These are phyloP conservation scores for Thecophora atra DNA, from an alignment of 2,888 invertebrate genomes.

Conservation along the genomic window DNA sequence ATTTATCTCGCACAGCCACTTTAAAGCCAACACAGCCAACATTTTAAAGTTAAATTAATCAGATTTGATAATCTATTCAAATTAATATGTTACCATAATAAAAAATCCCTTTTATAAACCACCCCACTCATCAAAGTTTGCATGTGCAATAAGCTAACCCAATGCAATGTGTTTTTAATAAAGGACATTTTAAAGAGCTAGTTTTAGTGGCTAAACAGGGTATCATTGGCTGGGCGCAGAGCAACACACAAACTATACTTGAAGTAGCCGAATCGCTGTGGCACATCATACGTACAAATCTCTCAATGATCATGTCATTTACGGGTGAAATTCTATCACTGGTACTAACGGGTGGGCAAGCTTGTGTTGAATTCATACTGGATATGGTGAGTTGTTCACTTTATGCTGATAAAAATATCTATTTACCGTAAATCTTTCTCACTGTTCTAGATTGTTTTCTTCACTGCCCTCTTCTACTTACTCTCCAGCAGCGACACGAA, in stretches of 20 bases:
- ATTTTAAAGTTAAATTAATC: no score
- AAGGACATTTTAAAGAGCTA: constrained; percentile 67
- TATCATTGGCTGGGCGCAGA: constrained; percentile 83
- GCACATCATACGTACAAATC: constrained; percentile 91
- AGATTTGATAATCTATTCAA: no score
- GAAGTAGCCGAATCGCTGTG: constrained; percentile 88
- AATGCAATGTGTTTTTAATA: constrained; percentile 63
- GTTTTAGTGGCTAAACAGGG: constrained; percentile 69
- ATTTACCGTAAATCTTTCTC: constrained; percentile 1
- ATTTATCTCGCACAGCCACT: no score
- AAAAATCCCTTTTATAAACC: background rate
- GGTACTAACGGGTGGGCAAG: constrained; percentile 88
- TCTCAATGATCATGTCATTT: constrained; percentile 84
- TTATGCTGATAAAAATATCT: constrained; percentile 1
- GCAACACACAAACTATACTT: constrained; percentile 88
- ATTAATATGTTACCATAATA: no score
- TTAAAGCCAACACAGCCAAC: no score
- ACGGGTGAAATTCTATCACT: constrained; percentile 88
- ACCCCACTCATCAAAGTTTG: constrained; percentile 36
- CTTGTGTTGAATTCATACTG: constrained; percentile 85
- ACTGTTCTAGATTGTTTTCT: constrained; percentile 84
- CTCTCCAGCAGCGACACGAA: constrained; percentile 84
- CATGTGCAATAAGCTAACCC: constrained; percentile 58
- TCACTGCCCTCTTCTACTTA: constrained; percentile 95
- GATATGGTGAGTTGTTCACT: constrained; percentile 73